Evolutionary conservation across 2,797 vertebrate genomes (phyloP).

Genomic region (Coregonus suidteri): DNA sequence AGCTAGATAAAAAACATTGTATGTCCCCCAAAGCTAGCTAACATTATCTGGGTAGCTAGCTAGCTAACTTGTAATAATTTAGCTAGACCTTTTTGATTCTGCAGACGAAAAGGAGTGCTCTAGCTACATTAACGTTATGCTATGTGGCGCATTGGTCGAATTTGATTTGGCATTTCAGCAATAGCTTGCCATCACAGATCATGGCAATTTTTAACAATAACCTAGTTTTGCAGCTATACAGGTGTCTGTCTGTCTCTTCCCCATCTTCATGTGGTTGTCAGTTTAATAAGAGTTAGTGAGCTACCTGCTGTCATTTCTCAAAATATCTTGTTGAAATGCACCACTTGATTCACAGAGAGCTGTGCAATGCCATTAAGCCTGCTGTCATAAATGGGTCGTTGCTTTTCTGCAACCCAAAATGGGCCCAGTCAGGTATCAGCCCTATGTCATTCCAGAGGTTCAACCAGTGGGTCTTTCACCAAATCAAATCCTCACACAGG

Average conservation of each 20-base stretch:
- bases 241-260: not conserved
- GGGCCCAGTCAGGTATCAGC: not conserved
- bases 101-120: not conserved
- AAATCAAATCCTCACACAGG: not conserved
- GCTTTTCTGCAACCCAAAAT: not conserved
- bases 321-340: not conserved
- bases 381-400: not conserved
- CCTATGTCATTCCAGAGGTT: not conserved
- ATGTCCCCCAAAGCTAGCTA: not conserved
- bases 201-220: not conserved
- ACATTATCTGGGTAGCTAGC: not conserved
- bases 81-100: not conserved
- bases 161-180: not conserved
- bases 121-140: not conserved
- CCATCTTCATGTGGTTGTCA: not conserved
- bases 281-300: not conserved
- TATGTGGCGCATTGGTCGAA: not conserved
- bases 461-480: not conserved
- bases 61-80: not conserved
- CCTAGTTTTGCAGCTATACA: not conserved
- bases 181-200: not conserved
- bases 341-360: not conserved
- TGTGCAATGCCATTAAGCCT: not conserved
- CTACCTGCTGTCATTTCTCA: not conserved
- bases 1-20: constrained; percentile 14